phyloP scores from a whole-genome alignment of 2,888 invertebrate genomes.

The Zootermopsis nevadensis region DNA sequence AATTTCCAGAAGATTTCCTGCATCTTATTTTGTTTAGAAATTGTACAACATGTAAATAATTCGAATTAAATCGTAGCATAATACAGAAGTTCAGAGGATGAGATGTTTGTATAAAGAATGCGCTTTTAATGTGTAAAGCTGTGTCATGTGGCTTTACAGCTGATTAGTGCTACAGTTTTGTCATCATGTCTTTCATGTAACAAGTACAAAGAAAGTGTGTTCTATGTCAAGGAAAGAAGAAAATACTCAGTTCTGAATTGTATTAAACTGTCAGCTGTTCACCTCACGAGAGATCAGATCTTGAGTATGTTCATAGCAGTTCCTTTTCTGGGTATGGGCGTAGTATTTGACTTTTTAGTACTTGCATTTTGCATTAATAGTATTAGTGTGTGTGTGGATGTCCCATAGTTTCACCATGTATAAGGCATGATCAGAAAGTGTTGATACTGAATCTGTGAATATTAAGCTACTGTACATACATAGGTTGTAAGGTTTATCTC shows the following conservation, averaged over 20 bases:
- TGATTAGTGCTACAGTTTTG: not conserved
- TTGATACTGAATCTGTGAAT: too few species aligned
- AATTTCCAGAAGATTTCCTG: not conserved
- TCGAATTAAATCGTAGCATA: not conserved
- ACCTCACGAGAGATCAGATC: not conserved
- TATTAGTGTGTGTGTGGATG: not conserved
- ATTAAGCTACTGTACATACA: too few species aligned
- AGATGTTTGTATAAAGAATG: not conserved
- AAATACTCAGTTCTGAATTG: not conserved
- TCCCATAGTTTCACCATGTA: constrained; percentile 11
- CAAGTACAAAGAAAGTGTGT: not conserved
- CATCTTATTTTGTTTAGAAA: not conserved
- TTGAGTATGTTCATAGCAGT: not conserved
- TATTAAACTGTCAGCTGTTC: not conserved
- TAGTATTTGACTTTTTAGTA: not conserved
- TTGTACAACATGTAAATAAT: not conserved
- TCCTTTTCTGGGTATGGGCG: not conserved
- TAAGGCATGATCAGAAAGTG: too few species aligned
- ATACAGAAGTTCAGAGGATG: too few species aligned
- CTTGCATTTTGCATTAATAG: not conserved
- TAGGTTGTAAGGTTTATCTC: too few species aligned
- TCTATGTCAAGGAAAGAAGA: not conserved
- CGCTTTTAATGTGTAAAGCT: not conserved
- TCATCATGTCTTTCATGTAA: not conserved
- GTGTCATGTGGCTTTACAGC: not conserved